Percentiles rank a stretch among this genome's conserved stretches.
Conservation (phyloP, 30 jellyfish, hydroid and myxozoan genomes). For the Aurelia aurita complex sp. Pacific region DNA sequence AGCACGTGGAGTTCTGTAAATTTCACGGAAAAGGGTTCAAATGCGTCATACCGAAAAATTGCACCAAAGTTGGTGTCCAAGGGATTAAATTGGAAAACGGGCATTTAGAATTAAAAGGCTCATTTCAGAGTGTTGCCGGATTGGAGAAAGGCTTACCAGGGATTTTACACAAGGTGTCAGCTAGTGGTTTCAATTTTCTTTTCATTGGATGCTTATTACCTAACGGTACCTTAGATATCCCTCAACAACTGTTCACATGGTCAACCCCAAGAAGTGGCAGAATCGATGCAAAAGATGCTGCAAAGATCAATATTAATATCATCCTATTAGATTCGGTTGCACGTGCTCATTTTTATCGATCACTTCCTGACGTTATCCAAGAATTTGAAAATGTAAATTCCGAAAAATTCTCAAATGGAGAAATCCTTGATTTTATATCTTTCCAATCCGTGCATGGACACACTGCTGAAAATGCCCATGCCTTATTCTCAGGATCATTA, state of each 20-base stretch:
- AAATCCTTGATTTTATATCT: conserved; percentile 74
- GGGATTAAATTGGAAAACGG: conserved; percentile 20
- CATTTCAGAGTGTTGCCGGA: too few species aligned
- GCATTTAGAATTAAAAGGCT: too few species aligned
- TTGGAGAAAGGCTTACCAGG: too few species aligned
- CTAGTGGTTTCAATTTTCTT: too few species aligned
- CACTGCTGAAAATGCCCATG: conserved; percentile 78
- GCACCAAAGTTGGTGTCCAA: conserved; percentile 11
- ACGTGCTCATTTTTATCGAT: conserved; percentile 84
- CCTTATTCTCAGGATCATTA: conserved; percentile 70
- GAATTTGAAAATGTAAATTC: conserved; percentile 43
- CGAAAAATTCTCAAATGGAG: conserved; percentile 35
- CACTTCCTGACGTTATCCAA: conserved; percentile 50
- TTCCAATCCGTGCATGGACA: conserved; percentile 94
- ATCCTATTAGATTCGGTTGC: conserved; percentile 84
- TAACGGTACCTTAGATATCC: too few species aligned
- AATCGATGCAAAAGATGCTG: neutral
- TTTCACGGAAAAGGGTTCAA: neutral
- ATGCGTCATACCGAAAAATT: conserved; percentile 18
- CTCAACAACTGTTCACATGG: too few species aligned
- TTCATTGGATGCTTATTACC: too few species aligned
- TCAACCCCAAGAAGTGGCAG: too few species aligned
- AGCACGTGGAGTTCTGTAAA: conserved; percentile 4
- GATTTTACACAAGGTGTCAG: too few species aligned
- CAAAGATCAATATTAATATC: conserved; percentile 53